Evolutionary conservation across 2,888 invertebrate species (phyloP), one percentile per base, ranked within the genome.

Genomic region (Calameuta pallipes): DNA sequence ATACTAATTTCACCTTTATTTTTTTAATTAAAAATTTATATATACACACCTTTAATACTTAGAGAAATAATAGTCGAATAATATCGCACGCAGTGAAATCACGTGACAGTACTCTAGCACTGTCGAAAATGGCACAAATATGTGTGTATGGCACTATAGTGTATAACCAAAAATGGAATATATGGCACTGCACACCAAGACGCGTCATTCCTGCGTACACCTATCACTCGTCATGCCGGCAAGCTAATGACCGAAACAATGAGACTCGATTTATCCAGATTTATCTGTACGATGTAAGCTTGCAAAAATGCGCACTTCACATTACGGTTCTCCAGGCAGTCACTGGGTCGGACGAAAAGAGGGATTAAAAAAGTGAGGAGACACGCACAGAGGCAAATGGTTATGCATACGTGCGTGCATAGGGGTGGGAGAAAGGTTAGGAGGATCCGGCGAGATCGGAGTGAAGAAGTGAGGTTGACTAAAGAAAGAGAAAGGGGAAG

Each of bases 161-260:
- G 41, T 41, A 15, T 41, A 41, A 41, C 41, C 41, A 41, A 41
- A 15, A 41, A 15, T 41, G 4, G 4, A 41, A 41, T 41, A 41
- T 41, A 41, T 41, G 41, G 41, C 41, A 41, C 41, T 41, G 41
- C 41, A 41, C 41, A 41, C 41, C 41, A n/a, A 70, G 4, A 70
- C 15, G 70, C 70, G 70, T 70, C 70, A 70, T 70, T 70, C 33
- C 70, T 70, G 83, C 84, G 80, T 84, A 82, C 87, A 88, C 85
- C 85, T 88, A 87, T 88, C 87, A 83, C 83, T 84, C 80, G 86
- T 85, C 84, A 84, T 86, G 83, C 81, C 86, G 85, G 84, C 83
- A 84, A 85, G 85, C 84, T 84, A 87, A 85, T 85, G 82, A 85
- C 84, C 85, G 82, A 83, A 87, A 85, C 85, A 86, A 87, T 84